Evolutionary conservation across 2,113 vertebrate genomes (phyloP), one percentile per base, ranked within the genome.

Genomic region (Benitochromis conjunctus): DNA sequence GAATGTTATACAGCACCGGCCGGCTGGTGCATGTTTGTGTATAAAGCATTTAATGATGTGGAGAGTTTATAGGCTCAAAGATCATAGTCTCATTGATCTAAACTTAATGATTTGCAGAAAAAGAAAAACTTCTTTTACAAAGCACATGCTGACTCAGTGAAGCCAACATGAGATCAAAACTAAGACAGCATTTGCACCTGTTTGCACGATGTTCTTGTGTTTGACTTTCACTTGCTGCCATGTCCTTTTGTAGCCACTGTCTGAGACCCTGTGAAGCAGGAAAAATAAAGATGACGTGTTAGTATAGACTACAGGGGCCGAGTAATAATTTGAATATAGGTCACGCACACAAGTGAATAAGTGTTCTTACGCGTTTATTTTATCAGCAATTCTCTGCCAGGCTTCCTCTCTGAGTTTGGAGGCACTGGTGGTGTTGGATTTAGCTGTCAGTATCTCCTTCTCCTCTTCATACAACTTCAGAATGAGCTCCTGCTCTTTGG

Each of bases 191-290:
- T 2, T 76, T 34, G 26, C 69, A 74, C 43, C 26, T 51, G 71
- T 91, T 87, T 95, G 94, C 36, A 94, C 88, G 1, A 95, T 94
- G 16, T 95, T 95, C 76, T 95, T 95, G 78, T 95, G 90, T 69
- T 95, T 95, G 79, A 93, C 87, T 71, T 95, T 95, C 48, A 95
- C 94, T 86, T 95, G 94, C 85, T 95, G 94, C 94, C 94, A 95
- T 8, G 92, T 82, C 51, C 94, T 85, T 81, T 93, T 93, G 57
- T 91, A 93, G 80, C 94, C 94, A 48, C 94, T 95, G 85, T 93
- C 93, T 1, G 93, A 92, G 5, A 83, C 89, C 62, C 94, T 95
- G 89, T 4, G 19, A 78, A 81, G 12, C 11, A 82, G 12, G 7
- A 48, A 16, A 48, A 78, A 79, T 6, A n/a, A 76, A 48, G 3